Percentiles rank a stretch among this genome's conserved stretches.
Evolutionary conservation across 2,113 vertebrate genomes (phyloP).

Genomic region (Thunnus thynnus): DNA sequence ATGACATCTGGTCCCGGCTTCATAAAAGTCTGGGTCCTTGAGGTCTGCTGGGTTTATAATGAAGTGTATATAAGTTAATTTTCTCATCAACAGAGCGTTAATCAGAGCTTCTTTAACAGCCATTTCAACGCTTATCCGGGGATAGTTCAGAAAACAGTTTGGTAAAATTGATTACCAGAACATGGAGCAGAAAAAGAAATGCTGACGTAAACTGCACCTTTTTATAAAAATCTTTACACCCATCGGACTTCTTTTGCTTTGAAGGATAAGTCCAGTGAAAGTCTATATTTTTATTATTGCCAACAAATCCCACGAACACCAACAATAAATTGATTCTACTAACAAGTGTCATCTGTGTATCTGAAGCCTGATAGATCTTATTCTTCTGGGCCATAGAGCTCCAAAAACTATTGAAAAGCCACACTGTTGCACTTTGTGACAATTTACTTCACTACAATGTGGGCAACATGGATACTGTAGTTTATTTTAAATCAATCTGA

Average conservation of each 20-base stretch:
- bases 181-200: slow-evolving; percentile 1
- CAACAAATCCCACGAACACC: not conserved
- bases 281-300: slow-evolving; percentile 6
- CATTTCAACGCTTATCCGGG: slow-evolving; percentile 51
- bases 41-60: slow-evolving; percentile 88
- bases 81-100: slow-evolving; percentile 89
- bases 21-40: slow-evolving; percentile 82
- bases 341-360: not conserved
- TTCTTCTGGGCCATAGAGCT: not conserved
- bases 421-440: slow-evolving; percentile 4
- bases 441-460: not conserved
- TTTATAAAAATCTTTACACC: slow-evolving; percentile 11
- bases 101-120: slow-evolving; percentile 77
- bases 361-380: not conserved
- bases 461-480: not conserved
- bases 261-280: not conserved
- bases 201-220: not conserved
- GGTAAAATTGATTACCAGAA: slow-evolving; percentile 62
- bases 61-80: slow-evolving; percentile 94
- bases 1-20: slow-evolving; percentile 83
- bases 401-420: not conserved
- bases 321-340: not conserved
- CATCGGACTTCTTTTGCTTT: not conserved
- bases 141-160: slow-evolving; percentile 24
- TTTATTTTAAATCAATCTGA: not conserved